These are phyloP conservation scores for Eugnorisma glareosa DNA, from an alignment of 2,888 invertebrate species.

Conservation along the genomic window DNA sequence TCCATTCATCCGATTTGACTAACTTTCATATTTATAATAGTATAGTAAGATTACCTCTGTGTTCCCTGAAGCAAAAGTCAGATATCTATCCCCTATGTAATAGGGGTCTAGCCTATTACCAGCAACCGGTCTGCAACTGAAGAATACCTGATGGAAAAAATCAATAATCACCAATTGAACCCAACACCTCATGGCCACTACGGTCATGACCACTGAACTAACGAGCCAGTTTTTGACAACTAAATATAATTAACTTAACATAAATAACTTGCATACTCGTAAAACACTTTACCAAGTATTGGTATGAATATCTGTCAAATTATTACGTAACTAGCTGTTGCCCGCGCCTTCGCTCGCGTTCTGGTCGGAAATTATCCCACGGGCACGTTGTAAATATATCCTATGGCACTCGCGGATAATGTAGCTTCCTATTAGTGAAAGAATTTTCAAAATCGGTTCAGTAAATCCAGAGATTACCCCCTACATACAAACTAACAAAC, in stretches of 20 bases:
- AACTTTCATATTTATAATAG: background rate
- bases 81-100: too few species aligned
- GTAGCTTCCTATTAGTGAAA: too few species aligned
- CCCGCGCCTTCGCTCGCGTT: too few species aligned
- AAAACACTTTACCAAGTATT: background rate
- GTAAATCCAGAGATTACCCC: too few species aligned
- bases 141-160: background rate
- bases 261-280: background rate
- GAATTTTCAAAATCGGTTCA: too few species aligned
- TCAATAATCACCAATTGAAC: background rate
- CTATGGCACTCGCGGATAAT: too few species aligned
- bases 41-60: too few species aligned
- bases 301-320: background rate
- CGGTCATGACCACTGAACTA: background rate
- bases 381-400: too few species aligned
- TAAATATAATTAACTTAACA: background rate
- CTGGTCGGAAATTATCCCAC: too few species aligned
- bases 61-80: too few species aligned
- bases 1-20: background rate
- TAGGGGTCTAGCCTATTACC: background rate
- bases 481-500: too few species aligned
- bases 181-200: background rate
- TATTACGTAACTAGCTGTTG: background rate
- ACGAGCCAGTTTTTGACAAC: background rate
- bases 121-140: background rate